phyloP scores from a whole-genome alignment of 2,797 vertebrate genomes.

The Sparidentex hasta region DNA sequence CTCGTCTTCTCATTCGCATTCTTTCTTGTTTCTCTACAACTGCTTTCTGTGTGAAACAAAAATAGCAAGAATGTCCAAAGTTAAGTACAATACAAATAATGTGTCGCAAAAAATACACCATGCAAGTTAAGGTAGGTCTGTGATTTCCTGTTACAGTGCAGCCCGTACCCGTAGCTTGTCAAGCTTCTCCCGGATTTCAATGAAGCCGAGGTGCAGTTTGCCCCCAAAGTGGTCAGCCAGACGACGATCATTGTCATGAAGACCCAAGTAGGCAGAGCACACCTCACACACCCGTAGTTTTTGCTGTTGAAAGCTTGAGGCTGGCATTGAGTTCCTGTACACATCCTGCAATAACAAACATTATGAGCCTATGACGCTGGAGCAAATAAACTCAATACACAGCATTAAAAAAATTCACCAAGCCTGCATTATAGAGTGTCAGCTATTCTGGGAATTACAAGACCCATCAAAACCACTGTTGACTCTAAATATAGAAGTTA shows the following conservation, averaged over 20 bases:
- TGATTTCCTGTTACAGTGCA: no score
- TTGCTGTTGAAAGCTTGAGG: conserved; percentile 98
- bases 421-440: not conserved
- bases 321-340: conserved; percentile 99
- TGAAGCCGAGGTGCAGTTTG: conserved; percentile 97
- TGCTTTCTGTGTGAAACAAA: conserved; percentile 88
- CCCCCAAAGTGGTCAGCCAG: conserved; percentile 99
- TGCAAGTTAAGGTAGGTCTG: not conserved
- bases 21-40: conserved; percentile 96
- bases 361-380: no score
- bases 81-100: no score
- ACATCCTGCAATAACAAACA: conserved; percentile 87
- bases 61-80: not conserved
- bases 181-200: conserved; percentile 98
- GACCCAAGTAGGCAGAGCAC: conserved; percentile 96
- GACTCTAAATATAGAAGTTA: not conserved
- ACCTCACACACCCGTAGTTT: conserved; percentile 98
- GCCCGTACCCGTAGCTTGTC: conserved; percentile 92
- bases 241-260: conserved; percentile 97
- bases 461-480: not conserved
- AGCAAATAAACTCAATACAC: not conserved
- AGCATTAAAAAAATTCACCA: not conserved
- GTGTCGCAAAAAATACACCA: not conserved
- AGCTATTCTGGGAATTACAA: not conserved
- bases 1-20: conserved; percentile 92